A percentile compares a stretch with the other conserved stretches of the same genome.
phyloP scores from a whole-genome alignment of 2,797 vertebrate species.

The Danio kyathit region DNA sequence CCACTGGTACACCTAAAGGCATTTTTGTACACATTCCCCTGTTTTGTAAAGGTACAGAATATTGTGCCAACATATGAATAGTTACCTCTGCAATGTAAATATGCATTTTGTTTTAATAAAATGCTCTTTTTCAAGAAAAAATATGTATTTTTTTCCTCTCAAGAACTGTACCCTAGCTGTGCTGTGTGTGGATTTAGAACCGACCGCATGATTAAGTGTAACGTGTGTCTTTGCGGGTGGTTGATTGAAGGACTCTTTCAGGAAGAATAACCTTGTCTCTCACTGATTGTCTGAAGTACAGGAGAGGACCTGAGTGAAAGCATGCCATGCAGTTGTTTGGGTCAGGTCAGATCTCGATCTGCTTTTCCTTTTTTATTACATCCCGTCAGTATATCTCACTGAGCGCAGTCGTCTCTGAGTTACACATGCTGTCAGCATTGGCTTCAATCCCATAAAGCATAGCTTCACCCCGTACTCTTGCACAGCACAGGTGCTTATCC shows the following conservation, averaged over 20 bases:
- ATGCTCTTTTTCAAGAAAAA: conserved; percentile 75
- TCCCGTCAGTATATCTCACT: conserved; percentile 65
- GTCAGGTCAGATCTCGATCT: conserved; percentile 54
- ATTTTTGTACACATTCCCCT: conserved; percentile 63
- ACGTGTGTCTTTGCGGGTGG: conserved; percentile 6
- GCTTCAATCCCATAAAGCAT: conserved; percentile 73
- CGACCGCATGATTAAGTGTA: neutral
- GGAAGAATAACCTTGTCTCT: conserved; percentile 38
- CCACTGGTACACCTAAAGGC: conserved; percentile 31
- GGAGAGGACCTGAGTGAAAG: conserved; percentile 30
- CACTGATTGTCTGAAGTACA: conserved; percentile 22
- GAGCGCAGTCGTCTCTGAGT: conserved; percentile 69
- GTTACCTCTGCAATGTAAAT: conserved; percentile 77
- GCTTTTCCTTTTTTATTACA: conserved; percentile 71
- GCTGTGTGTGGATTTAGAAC: conserved; percentile 1
- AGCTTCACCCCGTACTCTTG: conserved; percentile 67
- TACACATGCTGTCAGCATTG: conserved; percentile 71
- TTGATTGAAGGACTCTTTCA: conserved; percentile 35
- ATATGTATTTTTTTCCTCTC: neutral
- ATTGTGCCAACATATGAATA: conserved; percentile 63
- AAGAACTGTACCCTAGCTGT: neutral
- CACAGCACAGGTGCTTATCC: conserved; percentile 38
- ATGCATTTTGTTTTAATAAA: conserved; percentile 85
- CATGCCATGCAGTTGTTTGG: neutral
- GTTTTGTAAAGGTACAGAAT: conserved; percentile 72